A percentile compares a stretch with the other conserved stretches of the same genome.
Evolutionary conservation across 2,113 vertebrate species (phyloP).

Genomic region (Planiliza haematocheilus): DNA sequence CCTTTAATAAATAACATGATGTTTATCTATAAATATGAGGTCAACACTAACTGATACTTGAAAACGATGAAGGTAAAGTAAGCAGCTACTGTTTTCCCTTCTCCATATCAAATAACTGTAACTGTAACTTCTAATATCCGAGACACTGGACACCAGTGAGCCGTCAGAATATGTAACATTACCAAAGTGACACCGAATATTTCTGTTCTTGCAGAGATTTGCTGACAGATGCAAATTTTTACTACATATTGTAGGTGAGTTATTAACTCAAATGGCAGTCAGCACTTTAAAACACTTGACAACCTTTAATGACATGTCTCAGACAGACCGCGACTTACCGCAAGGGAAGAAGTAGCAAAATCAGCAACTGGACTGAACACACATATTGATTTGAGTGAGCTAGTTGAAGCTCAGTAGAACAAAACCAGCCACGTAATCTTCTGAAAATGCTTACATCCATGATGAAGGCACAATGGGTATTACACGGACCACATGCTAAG

Average conservation of each 20-base stretch:
- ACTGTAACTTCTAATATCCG: conserved; percentile 7
- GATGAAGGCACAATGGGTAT: neutral
- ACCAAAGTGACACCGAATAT: too few species aligned
- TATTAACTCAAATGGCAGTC: too few species aligned
- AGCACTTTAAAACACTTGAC: too few species aligned
- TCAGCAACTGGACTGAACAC: neutral
- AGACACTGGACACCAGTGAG: conserved; percentile 43
- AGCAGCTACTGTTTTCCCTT: neutral
- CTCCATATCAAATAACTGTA: conserved; percentile 36
- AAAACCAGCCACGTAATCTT: neutral
- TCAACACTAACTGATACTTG: conserved; percentile 53
- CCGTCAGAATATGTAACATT: neutral
- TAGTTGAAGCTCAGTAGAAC: neutral
- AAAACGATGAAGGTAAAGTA: conserved; percentile 30
- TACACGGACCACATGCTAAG: conserved; percentile 15
- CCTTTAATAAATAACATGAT: conserved; percentile 11
- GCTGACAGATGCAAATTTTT: too few species aligned
- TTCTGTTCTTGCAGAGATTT: too few species aligned
- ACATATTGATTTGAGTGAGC: neutral
- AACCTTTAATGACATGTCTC: too few species aligned
- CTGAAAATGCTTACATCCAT: neutral
- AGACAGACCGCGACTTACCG: neutral
- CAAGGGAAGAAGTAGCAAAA: neutral
- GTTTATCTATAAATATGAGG: conserved; percentile 46
- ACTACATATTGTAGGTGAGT: too few species aligned